These are phyloP conservation scores for Microplitis manilae DNA, from an alignment of 2,888 invertebrate genomes.

Conservation along the genomic window DNA sequence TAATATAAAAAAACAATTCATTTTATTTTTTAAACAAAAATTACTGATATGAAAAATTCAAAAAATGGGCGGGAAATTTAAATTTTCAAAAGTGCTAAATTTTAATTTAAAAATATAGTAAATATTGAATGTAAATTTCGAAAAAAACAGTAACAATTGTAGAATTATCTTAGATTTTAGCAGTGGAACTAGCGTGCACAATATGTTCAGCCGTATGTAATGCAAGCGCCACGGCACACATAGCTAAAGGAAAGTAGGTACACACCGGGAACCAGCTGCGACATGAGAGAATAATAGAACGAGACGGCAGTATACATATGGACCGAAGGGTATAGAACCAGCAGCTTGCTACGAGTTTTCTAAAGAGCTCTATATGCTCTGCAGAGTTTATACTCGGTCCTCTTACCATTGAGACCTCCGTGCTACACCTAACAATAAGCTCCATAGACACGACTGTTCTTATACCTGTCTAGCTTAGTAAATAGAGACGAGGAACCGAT, in stretches of 20 bases:
- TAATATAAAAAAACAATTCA: no score
- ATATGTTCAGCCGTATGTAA: slow-evolving; percentile 42
- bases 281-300: slow-evolving; percentile 58
- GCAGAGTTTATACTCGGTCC: not conserved
- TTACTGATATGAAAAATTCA: no score
- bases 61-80: not conserved
- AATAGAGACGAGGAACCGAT: slow-evolving; percentile 18
- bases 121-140: not conserved
- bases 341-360: slow-evolving; percentile 52
- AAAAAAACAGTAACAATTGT: not conserved
- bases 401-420: slow-evolving; percentile 7
- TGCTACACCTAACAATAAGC: slow-evolving; percentile 42
- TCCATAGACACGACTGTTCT: slow-evolving; percentile 38
- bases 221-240: slow-evolving; percentile 3
- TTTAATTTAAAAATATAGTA: no score
- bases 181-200: slow-evolving; percentile 29
- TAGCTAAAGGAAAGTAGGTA: slow-evolving; percentile 38
- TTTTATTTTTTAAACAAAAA: no score
- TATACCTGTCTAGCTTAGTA: slow-evolving; percentile 34
- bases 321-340: slow-evolving; percentile 21
- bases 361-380: slow-evolving; percentile 30
- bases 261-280: slow-evolving; percentile 57
- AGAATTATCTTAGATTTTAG: slow-evolving; percentile 12
- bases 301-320: slow-evolving; percentile 48
- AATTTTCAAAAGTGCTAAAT: not conserved